Evolutionary conservation across 2,797 vertebrate genomes (phyloP), one percentile per base, ranked within the genome.

Genomic region (Brotula barbata): DNA sequence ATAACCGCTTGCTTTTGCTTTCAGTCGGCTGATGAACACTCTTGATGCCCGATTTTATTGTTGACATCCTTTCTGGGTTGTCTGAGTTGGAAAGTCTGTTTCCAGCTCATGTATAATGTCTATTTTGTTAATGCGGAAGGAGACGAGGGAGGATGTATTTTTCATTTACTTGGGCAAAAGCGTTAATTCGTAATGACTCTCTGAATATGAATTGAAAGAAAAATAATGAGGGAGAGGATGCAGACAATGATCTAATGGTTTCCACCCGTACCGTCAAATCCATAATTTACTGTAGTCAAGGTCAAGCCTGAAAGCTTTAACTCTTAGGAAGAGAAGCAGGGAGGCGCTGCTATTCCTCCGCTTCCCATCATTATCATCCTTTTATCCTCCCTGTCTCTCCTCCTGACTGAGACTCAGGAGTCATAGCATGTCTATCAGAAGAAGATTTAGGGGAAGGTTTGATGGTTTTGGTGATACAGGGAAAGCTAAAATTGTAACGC

Each of bases 181-280:
- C 21, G 73, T 81, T 20, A 80, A 83, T 75, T 66, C 31, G 73
- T 71, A 71, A 78, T 77, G 62, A 62, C 6, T 50, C 46, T 65
- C 62, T 74, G 50, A 62, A 47, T 72, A 60, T 52, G 42, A 66
- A 55, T 10, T 57, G 34, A 57, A n/a, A 58, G 25, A 50, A 13
- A 45, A 43, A 13, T 1, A 43, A 13, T 1, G 16, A 8, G 19
- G 41, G 6, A 25, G 12, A 19, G 17, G 55, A 9, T 21, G 22
- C 63, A 62, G 71, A 71, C 49, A 68, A 19, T 74, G 75, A 77
- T 53, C 73, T 73, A 64, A 74, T 73, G 70, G 46, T 41, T 20
- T 58, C 46, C 23, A 15, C 45, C 41, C 14, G 22, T 33, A 41
- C 37, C 48, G 45, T 22, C 12, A 22, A 15, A 20, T 25, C n/a